Evolutionary conservation across 2,113 vertebrate species (phyloP), one percentile per base, ranked within the genome.

Genomic region (Equus quagga): DNA sequence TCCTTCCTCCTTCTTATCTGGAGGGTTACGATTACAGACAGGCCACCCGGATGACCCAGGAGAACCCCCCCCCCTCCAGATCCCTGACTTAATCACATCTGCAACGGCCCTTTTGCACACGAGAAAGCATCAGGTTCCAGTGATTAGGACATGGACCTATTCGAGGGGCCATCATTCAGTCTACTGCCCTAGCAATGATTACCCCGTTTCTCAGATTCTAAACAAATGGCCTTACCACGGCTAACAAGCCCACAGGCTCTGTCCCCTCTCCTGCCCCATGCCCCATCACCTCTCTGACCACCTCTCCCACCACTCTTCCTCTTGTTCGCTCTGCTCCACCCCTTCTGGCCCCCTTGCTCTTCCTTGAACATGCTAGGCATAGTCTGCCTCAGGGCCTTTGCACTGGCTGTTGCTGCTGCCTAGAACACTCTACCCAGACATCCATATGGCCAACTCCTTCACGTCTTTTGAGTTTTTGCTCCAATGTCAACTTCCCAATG

Each of bases 151-250:
- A 3, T 7, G 46, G n/a, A 10, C 14, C 0, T 14, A 6, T 5
- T 17, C 17, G 75, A 28, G 19, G 6, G 36, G 49, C 18, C 3
- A 0, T 14, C 54, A 17, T 1, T 23, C 28, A 0, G 5, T 26
- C 64, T 6, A 3, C 58, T 4, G 4, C 41, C 46, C 51, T 7
- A 19, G 4, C 36, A 46, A 21, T 2, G 23, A 78, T 4, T 5
- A 31, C 31, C 41, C 67, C 28, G 54, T 23, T 49, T 41, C 92
- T 67, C 72, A 21, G 82, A 78, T 44, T 62, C 56, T 58, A 62
- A 72, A 72, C 33, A 14, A 67, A 54, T 2, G 21, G 75, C 18
- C 70, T n/a, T 5, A 23, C n/a, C 5, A 15, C 17, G 72, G 49
- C 36, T 73, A 36, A n/a, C 21, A 49, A 72, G 36, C 9, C 64